phyloP scores from a whole-genome alignment of 2,888 invertebrate genomes.

The Caenorhabditis sp. region DNA sequence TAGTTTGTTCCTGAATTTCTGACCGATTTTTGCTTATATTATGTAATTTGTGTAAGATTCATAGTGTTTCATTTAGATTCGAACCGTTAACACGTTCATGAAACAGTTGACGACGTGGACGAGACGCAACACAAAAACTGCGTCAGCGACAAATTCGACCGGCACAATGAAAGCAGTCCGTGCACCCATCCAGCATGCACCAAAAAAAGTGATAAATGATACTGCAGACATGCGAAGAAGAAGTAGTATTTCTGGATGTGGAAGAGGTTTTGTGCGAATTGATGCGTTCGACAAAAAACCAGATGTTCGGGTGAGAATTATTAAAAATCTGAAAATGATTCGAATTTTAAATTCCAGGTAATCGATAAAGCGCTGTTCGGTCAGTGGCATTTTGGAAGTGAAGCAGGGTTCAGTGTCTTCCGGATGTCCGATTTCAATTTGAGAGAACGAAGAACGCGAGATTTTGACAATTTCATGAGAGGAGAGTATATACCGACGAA shows the following conservation, averaged over 20 bases:
- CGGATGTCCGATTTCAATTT: slow-evolving; percentile 6
- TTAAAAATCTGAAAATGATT: too few species aligned
- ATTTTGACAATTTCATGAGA: slow-evolving; percentile 8
- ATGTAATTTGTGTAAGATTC: too few species aligned
- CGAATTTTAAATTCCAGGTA: background rate
- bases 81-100: slow-evolving; percentile 18
- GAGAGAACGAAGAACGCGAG: background rate
- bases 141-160: slow-evolving; percentile 23
- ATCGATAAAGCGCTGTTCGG: background rate
- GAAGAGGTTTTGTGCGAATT: slow-evolving; percentile 13
- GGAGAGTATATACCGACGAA: slow-evolving; percentile 9
- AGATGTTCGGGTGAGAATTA: slow-evolving; percentile 12
- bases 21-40: too few species aligned
- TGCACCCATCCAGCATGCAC: background rate
- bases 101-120: background rate
- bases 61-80: slow-evolving; percentile 13
- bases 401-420: slow-evolving; percentile 24
- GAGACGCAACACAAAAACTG: slow-evolving; percentile 4
- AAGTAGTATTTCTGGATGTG: background rate
- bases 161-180: background rate
- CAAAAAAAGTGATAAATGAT: background rate
- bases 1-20: too few species aligned
- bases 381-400: slow-evolving; percentile 10
- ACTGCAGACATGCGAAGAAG: background rate
- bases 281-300: slow-evolving; percentile 19